Conservation (phyloP, 2,888 invertebrate species). For the Chaetoderma sp. region DNA sequence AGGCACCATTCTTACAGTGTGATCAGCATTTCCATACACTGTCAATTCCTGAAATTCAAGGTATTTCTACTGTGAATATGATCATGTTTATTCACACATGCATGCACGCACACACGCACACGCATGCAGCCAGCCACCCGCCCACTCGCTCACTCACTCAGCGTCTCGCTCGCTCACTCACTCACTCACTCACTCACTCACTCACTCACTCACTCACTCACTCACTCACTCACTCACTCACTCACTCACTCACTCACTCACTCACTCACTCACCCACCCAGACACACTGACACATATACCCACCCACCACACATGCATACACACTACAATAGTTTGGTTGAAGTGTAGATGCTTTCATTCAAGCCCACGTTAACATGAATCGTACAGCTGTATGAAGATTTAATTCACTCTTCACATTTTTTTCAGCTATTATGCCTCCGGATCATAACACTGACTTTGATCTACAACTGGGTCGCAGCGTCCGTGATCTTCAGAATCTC, state of each 20-base stretch:
- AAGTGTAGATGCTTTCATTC: too few species aligned
- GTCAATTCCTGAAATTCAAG: constrained; percentile 62
- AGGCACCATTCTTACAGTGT: constrained; percentile 68
- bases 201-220: too few species aligned
- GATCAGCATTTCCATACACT: constrained; percentile 65
- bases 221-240: too few species aligned
- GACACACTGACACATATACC: neutral
- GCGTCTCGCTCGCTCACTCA: too few species aligned
- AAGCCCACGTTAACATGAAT: neutral
- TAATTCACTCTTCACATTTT: neutral
- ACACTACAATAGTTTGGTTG: too few species aligned
- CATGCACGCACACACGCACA: too few species aligned
- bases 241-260: too few species aligned
- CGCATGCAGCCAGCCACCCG: too few species aligned
- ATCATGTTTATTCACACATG: neutral
- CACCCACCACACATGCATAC: neutral
- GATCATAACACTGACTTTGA: constrained; percentile 62
- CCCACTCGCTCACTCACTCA: too few species aligned
- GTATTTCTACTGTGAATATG: constrained; percentile 38
- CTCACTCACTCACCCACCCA: neutral
- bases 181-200: too few species aligned
- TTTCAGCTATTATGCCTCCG: constrained; percentile 62
- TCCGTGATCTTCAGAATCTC: constrained; percentile 53
- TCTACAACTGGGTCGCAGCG: constrained; percentile 58
- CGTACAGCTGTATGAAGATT: neutral